A percentile compares a stretch with the other conserved stretches of the same genome.
These are phyloP conservation scores for Neomorphus geoffroyi DNA, from an alignment of 2,797 vertebrate species.

Conservation along the genomic window DNA sequence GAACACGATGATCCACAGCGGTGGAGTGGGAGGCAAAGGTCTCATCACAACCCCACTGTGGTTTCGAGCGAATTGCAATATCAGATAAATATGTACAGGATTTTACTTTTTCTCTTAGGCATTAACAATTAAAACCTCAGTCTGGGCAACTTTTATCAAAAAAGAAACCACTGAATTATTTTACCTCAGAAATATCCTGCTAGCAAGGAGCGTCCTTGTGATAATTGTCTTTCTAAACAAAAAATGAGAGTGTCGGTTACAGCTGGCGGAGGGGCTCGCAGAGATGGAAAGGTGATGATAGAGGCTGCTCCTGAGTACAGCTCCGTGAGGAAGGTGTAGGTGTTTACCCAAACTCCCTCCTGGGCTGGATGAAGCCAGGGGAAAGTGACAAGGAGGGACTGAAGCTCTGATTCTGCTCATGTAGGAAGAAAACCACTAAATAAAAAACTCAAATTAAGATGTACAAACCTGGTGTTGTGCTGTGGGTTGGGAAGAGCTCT, in stretches of 20 bases:
- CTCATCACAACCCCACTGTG: neutral
- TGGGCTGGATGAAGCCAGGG: neutral
- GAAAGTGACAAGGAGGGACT: neutral
- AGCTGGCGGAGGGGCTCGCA: neutral
- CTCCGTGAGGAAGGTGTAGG: neutral
- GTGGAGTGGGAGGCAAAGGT: neutral
- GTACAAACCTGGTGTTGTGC: neutral
- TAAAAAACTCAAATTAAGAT: neutral
- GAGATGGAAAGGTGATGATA: neutral
- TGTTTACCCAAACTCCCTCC: neutral
- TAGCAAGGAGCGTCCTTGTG: neutral
- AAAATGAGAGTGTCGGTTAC: neutral
- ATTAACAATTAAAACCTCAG: neutral
- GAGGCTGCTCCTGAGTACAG: neutral
- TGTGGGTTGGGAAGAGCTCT: neutral
- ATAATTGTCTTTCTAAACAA: neutral
- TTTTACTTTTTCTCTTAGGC: neutral
- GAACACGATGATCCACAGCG: neutral
- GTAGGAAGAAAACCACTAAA: neutral
- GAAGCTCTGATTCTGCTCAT: neutral
- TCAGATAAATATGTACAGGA: neutral
- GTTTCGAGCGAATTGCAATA: neutral
- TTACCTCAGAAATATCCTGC: neutral
- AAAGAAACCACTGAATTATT: neutral
- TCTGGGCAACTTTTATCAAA: neutral